Conservation (phyloP, 2,113 vertebrate species). For the Probosciger aterrimus region DNA sequence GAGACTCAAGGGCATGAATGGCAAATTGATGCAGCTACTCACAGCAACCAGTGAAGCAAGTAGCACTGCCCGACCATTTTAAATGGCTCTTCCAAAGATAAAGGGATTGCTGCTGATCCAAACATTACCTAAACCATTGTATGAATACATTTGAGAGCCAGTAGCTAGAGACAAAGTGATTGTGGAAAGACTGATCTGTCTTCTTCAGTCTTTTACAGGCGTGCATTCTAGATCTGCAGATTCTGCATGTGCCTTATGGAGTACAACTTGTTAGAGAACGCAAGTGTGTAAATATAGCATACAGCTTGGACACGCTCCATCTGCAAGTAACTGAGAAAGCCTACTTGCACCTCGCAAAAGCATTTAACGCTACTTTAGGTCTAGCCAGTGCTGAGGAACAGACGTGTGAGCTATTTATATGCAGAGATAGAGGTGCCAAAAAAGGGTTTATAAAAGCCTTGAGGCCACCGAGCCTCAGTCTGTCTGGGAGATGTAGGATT, state of each 20-base stretch:
- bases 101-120: background rate
- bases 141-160: background rate
- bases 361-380: conserved; percentile 13
- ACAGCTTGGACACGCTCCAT: background rate
- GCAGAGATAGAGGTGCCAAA: background rate
- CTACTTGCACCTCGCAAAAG: conserved; percentile 16
- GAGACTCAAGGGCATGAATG: background rate
- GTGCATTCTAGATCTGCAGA: background rate
- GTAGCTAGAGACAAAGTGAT: background rate
- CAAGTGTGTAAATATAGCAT: background rate
- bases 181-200: background rate
- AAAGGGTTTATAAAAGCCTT: background rate
- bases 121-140: background rate
- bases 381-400: background rate
- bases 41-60: background rate
- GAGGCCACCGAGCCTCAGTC: background rate
- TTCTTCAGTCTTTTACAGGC: background rate
- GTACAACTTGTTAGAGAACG: background rate
- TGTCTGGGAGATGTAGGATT: background rate
- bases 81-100: background rate
- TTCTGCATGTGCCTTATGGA: background rate
- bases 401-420: conserved; percentile 24
- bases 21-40: background rate
- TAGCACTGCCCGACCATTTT: background rate
- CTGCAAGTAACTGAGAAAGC: background rate